phyloP scores from a whole-genome alignment of 2,888 invertebrate species.

The Hybos culiciformis region DNA sequence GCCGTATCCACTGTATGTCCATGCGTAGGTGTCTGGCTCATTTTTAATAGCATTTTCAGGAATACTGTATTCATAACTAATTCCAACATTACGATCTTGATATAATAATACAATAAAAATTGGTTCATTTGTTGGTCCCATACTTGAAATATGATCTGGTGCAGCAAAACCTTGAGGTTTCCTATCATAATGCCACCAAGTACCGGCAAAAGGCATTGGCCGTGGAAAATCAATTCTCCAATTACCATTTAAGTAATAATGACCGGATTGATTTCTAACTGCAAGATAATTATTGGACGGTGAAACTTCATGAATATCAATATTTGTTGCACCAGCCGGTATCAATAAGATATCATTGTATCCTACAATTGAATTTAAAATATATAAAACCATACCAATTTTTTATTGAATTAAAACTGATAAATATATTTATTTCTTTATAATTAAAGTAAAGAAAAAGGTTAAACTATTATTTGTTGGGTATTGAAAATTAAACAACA shows the following conservation, averaged over 20 bases:
- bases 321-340: conserved; percentile 86
- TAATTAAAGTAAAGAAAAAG: not conserved
- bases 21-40: conserved; percentile 64
- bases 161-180: conserved; percentile 67
- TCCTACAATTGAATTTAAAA: conserved; percentile 39
- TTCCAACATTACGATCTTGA: conserved; percentile 71
- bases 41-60: conserved; percentile 55
- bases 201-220: conserved; percentile 63
- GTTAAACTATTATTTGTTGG: not conserved
- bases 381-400: not conserved
- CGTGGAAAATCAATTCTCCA: conserved; percentile 88
- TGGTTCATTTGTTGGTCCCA: conserved; percentile 84
- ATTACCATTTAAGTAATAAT: conserved; percentile 87
- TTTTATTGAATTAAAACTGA: too few species aligned
- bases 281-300: conserved; percentile 86
- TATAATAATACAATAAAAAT: conserved; percentile 71
- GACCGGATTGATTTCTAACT: conserved; percentile 63
- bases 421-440: too few species aligned
- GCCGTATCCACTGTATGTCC: conserved; percentile 56
- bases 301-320: conserved; percentile 60
- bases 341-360: conserved; percentile 86
- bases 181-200: conserved; percentile 77
- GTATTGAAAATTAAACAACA: not conserved
- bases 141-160: conserved; percentile 68
- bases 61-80: conserved; percentile 81